Evolutionary conservation across 2,888 invertebrate species (phyloP).

Genomic region (Leucania comma): DNA sequence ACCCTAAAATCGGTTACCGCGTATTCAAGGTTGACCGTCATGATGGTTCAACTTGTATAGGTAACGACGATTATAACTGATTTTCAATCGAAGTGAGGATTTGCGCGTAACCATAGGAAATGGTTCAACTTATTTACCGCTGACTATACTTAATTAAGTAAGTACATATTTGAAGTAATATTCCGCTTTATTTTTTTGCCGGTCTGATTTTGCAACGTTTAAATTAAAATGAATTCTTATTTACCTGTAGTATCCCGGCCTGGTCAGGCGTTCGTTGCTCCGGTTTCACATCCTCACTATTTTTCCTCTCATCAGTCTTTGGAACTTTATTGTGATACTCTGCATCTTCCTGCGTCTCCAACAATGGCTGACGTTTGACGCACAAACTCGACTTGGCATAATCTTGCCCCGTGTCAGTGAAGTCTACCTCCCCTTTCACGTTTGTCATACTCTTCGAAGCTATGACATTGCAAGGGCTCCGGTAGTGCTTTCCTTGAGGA

Average conservation of each 20-base stretch:
- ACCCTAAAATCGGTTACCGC: too few relatives aligned
- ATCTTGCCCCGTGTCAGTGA: constrained; percentile 85
- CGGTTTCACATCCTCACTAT: constrained; percentile 75
- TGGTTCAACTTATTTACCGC: too few relatives aligned
- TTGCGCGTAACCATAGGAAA: too few relatives aligned
- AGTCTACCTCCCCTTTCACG: constrained; percentile 89
- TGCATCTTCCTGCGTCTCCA: constrained; percentile 83
- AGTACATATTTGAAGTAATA: constrained; percentile 8
- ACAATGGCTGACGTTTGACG: constrained; percentile 88
- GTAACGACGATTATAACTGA: too few relatives aligned
- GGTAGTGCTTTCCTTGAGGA: constrained; percentile 85
- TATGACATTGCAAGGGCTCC: constrained; percentile 83
- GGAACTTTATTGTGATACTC: constrained; percentile 89
- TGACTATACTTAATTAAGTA: too few relatives aligned
- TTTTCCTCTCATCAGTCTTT: constrained; percentile 85
- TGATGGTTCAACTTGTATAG: too few relatives aligned
- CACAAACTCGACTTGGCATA: constrained; percentile 78
- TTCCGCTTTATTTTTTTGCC: not conserved
- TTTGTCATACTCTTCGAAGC: constrained; percentile 92
- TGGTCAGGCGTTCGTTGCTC: constrained; percentile 83
- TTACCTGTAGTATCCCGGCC: constrained; percentile 93
- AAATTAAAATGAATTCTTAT: not conserved
- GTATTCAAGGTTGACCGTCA: too few relatives aligned
- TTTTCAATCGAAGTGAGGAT: too few relatives aligned
- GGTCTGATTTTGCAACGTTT: not conserved